Percentiles rank a stretch among this genome's conserved stretches.
Conservation (phyloP, 30 jellyfish, hydroid and myxozoan species). For the Aurelia coerulea region DNA sequence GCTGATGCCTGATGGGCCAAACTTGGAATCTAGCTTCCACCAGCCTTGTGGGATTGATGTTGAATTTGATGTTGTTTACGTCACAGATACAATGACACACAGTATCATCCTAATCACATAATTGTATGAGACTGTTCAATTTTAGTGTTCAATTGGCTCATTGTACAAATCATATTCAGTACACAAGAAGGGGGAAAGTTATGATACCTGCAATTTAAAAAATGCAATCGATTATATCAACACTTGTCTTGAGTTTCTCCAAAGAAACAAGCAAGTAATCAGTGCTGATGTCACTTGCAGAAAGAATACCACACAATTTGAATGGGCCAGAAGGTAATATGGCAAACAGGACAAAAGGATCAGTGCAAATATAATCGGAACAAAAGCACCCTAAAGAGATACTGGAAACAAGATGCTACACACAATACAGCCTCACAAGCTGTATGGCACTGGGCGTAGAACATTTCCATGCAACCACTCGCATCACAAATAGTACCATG, state of each 20-base stretch:
- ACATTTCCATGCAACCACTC: constrained; percentile 28
- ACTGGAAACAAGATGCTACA: background rate
- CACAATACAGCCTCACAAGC: background rate
- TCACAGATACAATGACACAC: background rate
- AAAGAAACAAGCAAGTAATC: too few species aligned
- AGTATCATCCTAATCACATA: background rate
- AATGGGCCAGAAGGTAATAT: constrained; percentile 37
- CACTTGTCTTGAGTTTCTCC: too few species aligned
- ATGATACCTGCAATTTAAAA: too few species aligned
- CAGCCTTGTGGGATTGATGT: too few species aligned
- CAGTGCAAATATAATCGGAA: background rate
- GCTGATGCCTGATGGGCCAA: too few species aligned
- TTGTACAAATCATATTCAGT: constrained; percentile 11
- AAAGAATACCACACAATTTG: background rate
- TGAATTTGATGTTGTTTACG: background rate
- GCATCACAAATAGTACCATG: background rate
- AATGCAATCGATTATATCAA: too few species aligned
- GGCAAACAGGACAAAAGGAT: constrained; percentile 3
- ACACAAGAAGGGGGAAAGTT: constrained; percentile 6
- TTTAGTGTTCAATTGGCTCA: background rate
- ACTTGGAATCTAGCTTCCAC: too few species aligned
- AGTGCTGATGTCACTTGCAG: too few species aligned
- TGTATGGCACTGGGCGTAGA: constrained; percentile 19
- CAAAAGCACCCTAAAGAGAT: background rate
- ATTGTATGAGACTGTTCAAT: background rate